Evolutionary conservation across 2,113 vertebrate genomes (phyloP), one percentile per base, ranked within the genome.

Genomic region (Neotoma lepida): DNA sequence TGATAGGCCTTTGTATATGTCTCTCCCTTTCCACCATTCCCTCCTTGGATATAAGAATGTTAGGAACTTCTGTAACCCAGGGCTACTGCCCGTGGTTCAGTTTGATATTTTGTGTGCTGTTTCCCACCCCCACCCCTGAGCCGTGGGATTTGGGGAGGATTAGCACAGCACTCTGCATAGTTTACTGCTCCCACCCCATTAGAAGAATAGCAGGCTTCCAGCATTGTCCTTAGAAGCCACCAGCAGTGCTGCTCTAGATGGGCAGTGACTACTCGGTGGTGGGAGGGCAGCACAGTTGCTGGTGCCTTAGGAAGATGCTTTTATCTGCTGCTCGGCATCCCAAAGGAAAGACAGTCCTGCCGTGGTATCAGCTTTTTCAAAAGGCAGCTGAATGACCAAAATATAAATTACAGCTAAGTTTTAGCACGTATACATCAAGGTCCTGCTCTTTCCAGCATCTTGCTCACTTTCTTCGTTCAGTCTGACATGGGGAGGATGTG

Each of bases 121-220:
- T 46, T 49, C 78, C 85, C 39, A 80, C 82, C 78, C 86, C 87
- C 89, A 71, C 54, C 1, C 82, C 78, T 30, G 39, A 1, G 2
- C 1, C 66, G 71, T 86, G 89, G 95, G 95, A 96, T 96, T 94
- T 95, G 90, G 92, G 89, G 87, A 94, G 87, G 95, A 93, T 97
- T 97, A 97, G 81, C 89, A 26, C 26, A 61, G 76, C 91, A 80
- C 81, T 56, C 93, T 95, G 86, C 89, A 70, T 30, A 87, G 86
- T 93, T 73, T 49, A 39, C 13, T 77, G 58, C 66, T 86, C 28
- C 39, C 46, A 73, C 61, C 41, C 51, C 51, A 9, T 86, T 15
- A 35, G 88, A 49, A 58, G 74, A 70, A 61, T 56, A 64, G 10
- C 28, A 9, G 85, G 76, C 68, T 73, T 88, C 92, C 86, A 71